These are phyloP conservation scores for Serranus cabrilla DNA, from an alignment of 2,797 vertebrate species.

Conservation along the genomic window DNA sequence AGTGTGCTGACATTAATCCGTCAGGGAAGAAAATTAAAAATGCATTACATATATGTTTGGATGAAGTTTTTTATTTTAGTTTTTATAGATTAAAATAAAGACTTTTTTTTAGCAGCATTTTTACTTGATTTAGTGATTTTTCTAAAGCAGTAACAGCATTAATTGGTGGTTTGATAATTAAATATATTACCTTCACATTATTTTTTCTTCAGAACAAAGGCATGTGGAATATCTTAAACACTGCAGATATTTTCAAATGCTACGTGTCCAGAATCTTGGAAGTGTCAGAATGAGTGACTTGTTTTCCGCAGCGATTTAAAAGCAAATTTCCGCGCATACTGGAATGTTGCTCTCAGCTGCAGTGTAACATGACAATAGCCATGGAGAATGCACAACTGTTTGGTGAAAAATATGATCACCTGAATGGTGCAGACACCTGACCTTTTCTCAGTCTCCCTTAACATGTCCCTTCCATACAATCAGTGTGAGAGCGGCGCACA, in stretches of 20 bases:
- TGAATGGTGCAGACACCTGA: slow-evolving; percentile 89
- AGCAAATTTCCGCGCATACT: slow-evolving; percentile 59
- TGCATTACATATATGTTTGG: background rate
- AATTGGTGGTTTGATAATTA: background rate
- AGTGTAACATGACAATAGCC: slow-evolving; percentile 86
- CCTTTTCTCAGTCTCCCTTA: slow-evolving; percentile 89
- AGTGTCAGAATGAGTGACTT: slow-evolving; percentile 72
- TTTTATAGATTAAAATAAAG: background rate
- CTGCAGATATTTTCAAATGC: background rate
- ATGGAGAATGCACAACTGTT: slow-evolving; percentile 88
- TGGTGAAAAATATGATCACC: slow-evolving; percentile 89
- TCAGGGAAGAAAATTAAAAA: background rate
- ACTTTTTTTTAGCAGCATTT: background rate
- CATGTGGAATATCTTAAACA: slow-evolving; percentile 34
- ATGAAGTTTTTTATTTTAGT: background rate
- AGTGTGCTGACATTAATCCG: slow-evolving; percentile 23
- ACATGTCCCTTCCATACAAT: slow-evolving; percentile 90
- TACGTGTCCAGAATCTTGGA: slow-evolving; percentile 16
- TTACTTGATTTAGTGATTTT: background rate
- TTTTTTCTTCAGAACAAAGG: background rate
- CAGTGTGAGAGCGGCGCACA: slow-evolving; percentile 80
- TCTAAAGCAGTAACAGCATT: background rate
- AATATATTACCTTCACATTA: background rate
- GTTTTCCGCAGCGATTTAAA: slow-evolving; percentile 70
- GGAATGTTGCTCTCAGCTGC: slow-evolving; percentile 71